Base-by-base conservation (phyloP, 2,113 vertebrate genomes). In the Zootoca vivipara region DNA sequence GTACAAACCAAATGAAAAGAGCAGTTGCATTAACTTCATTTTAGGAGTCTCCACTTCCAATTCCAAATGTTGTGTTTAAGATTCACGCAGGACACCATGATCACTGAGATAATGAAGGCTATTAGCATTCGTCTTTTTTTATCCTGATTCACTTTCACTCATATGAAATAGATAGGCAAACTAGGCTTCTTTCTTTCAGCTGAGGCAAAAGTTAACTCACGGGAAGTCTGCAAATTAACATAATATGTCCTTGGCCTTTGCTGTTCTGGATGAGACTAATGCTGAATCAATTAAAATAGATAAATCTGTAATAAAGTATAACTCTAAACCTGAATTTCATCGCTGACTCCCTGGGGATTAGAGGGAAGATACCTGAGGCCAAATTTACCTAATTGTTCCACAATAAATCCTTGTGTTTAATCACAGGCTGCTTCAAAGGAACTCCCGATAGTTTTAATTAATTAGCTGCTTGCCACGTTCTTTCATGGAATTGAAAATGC, bases 211-310 rank as follows among this genome's bases (percentile, higher is more conserved):
- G 83, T 83, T 92, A 95, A 92, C 26, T 94, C 85, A 90, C n/a
- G 30, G 87, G 69, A 92, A 82, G 26, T 46, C 80, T 85, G 85
- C 20, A 92, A 89, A 94, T 94, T 91, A 92, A 88, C n/a, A 87
- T 78, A 96, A 91, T 90, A 35, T 52, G 28, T 85, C 85, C 81
- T 93, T 92, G 92, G 72, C 52, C 92, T 92, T 88, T 86, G 64
- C 64, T 93, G 33, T 72, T 94, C 86, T 93, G 26, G 4, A 89
- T 81, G 85, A 93, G 78, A 92, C 83, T 78, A 91, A 93, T 90
- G 46, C 33, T 87, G 87, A 96, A 95, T 93, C 89, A 94, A 94
- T 95, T 96, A 94, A 94, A 97, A 67, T 78, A 93, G 89, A 92
- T 86, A 94, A 89, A 94, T 93, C 90, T 91, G 84, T 89, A 95